Evolutionary conservation across 2,888 invertebrate species (phyloP), one percentile per base, ranked within the genome.

Genomic region (Eledona agricola): DNA sequence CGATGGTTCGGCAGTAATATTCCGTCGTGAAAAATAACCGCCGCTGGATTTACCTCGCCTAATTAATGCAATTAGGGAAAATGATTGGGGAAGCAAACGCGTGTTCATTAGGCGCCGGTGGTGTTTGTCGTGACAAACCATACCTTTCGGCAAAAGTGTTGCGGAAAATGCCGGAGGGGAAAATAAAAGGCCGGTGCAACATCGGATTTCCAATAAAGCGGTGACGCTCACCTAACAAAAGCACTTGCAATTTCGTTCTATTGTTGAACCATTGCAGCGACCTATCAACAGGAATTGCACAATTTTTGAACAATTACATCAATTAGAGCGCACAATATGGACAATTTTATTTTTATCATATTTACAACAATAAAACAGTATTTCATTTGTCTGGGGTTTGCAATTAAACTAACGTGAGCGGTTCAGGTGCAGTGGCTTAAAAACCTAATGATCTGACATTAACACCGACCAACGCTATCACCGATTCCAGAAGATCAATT

Each of bases 141-240:
- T 15, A 25, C 22, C 31, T 42, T 45, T 45, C 34, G 20, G 11
- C 23, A 45, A 45, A 34, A 45, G 45, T 45, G 32, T 45, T 45
- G 23, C 28, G 34, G 34, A 45, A 45, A 45, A 45, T 34, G 34
- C 25, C 25, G 32, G 17, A 11, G 45, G 45, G 32, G 34, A 40
- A 34, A 45, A n/a, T n/a, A 34, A 45, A 45, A 45, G 25, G 32
- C 34, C 45, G 11, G 32, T 43, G 29, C 43, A 43, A 43, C 43
- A 43, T 20, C 32, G 43, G 25, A 45, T 45, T 34, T 13, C 19
- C 45, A 34, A 45, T 45, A 45, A 45, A 45, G 25, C 34, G 25
- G 5, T 16, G 23, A 45, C 16, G 34, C 32, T 45, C 32, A 45
- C 34, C 34, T 16, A 45, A 45, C 45, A 25, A 45, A 45, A 45